These are phyloP conservation scores for Onychorhynchus coronatus DNA, from an alignment of 2,113 vertebrate species.

Conservation along the genomic window DNA sequence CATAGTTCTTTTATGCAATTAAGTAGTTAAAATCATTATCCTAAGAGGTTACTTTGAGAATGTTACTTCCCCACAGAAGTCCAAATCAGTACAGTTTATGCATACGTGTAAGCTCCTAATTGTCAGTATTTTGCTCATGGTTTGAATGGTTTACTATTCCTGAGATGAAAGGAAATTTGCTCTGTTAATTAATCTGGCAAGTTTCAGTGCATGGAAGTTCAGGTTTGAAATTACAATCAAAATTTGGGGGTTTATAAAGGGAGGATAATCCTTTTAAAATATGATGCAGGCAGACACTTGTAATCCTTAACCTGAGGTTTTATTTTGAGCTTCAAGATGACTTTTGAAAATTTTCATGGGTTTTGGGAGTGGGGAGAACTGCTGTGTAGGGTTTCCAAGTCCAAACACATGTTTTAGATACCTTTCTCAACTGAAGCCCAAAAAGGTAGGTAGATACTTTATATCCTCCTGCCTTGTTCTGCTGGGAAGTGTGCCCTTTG, in stretches of 20 bases:
- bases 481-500: background rate
- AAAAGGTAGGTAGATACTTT: accelerated
- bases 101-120: background rate
- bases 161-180: background rate
- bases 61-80: background rate
- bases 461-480: background rate
- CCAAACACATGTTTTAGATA: background rate
- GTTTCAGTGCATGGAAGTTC: background rate
- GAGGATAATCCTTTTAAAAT: background rate
- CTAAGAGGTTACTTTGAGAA: background rate
- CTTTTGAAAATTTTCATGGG: background rate
- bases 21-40: background rate
- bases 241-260: background rate
- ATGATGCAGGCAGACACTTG: background rate
- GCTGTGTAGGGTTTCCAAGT: background rate
- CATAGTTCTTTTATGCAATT: background rate
- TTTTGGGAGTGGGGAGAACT: background rate
- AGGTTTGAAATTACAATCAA: background rate
- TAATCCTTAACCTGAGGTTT: background rate
- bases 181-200: background rate
- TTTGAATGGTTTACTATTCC: background rate
- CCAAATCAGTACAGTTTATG: background rate
- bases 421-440: background rate
- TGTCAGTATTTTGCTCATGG: background rate
- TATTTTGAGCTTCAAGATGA: background rate